Evolutionary conservation across 2,797 vertebrate species (phyloP).

Genomic region (Chrosomus eos): DNA sequence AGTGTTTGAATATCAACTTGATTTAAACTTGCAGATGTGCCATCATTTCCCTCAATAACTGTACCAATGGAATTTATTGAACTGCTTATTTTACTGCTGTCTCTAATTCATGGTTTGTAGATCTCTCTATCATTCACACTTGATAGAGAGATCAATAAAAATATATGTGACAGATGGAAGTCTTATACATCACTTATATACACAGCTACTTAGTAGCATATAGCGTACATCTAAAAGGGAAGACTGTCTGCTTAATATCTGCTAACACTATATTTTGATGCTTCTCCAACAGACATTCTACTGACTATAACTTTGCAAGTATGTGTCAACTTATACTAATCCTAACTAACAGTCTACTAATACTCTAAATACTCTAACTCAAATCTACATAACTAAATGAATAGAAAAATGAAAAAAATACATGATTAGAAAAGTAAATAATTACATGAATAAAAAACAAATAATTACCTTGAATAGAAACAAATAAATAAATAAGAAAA

Average conservation of each 20-base stretch:
- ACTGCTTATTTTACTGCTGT: neutral
- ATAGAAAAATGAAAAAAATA: too few relatives aligned
- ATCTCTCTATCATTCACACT: neutral
- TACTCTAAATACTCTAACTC: too few relatives aligned
- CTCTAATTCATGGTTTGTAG: neutral
- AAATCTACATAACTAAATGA: too few relatives aligned
- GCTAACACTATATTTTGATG: too few relatives aligned
- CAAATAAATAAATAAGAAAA: too few relatives aligned
- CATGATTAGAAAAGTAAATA: too few relatives aligned
- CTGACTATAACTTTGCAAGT: neutral
- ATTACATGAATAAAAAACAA: too few relatives aligned
- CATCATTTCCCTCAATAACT: neutral
- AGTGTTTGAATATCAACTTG: slow-evolving; percentile 3
- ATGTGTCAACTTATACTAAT: neutral
- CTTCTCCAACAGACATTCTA: neutral
- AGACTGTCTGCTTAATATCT: too few relatives aligned
- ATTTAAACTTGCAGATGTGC: slow-evolving; percentile 16
- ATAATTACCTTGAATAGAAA: too few relatives aligned
- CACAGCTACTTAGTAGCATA: neutral
- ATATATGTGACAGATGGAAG: neutral
- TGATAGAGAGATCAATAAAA: neutral
- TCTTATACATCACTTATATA: neutral
- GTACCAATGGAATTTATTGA: slow-evolving; percentile 1
- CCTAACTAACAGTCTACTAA: neutral
- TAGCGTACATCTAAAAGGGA: neutral